These are phyloP conservation scores for Bufo bufo DNA, from an alignment of 2,113 vertebrate species.

Conservation along the genomic window DNA sequence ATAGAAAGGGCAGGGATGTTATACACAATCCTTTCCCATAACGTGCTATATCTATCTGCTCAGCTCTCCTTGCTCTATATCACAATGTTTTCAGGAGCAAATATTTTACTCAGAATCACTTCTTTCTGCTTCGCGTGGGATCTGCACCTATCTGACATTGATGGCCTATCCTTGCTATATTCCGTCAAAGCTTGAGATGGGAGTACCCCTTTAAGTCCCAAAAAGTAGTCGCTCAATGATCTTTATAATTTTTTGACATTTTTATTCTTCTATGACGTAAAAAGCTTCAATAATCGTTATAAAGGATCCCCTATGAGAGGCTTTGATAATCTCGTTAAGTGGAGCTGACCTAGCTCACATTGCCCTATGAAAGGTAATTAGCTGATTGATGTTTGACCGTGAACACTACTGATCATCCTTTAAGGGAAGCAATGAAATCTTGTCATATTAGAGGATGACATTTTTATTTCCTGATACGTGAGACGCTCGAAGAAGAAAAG, in stretches of 20 bases:
- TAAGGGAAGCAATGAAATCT: slow-evolving; percentile 10
- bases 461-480: slow-evolving; percentile 21
- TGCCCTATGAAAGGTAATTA: slow-evolving; percentile 39
- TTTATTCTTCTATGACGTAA: neutral
- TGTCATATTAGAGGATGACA: slow-evolving; percentile 23
- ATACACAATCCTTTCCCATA: no score
- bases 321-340: slow-evolving; percentile 46
- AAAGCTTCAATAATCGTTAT: neutral
- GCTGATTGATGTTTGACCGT: slow-evolving; percentile 42
- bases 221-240: neutral
- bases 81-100: no score
- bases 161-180: no score
- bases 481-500: neutral
- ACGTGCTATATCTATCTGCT: no score
- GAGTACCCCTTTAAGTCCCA: no score
- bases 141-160: no score
- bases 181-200: no score
- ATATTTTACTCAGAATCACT: no score
- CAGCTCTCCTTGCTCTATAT: no score
- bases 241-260: neutral
- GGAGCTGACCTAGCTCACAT: slow-evolving; percentile 12
- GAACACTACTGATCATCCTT: slow-evolving; percentile 10
- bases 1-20: no score
- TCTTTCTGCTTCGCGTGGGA: no score
- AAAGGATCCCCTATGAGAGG: neutral